These are phyloP conservation scores for Halocaridina rubra DNA, from an alignment of 2,888 invertebrate genomes.

Conservation along the genomic window DNA sequence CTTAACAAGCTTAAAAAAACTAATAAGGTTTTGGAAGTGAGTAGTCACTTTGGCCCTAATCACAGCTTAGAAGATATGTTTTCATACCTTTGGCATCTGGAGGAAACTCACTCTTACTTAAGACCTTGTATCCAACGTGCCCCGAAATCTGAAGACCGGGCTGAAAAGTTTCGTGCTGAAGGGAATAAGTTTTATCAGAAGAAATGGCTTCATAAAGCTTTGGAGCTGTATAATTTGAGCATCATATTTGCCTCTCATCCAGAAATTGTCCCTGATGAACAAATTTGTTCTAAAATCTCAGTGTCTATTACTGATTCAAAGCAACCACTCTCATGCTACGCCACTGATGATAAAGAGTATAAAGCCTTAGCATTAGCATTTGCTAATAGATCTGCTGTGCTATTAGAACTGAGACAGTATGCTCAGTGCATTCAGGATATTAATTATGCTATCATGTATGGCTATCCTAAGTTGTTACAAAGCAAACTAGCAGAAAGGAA, in stretches of 20 bases:
- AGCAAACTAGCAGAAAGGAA: constrained; percentile 52
- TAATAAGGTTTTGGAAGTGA: constrained; percentile 26
- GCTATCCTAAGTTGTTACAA: constrained; percentile 47
- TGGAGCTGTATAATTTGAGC: constrained; percentile 49
- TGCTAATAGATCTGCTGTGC: constrained; percentile 59
- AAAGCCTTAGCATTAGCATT: constrained; percentile 42
- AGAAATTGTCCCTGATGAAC: background rate
- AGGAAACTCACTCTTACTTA: constrained; percentile 10
- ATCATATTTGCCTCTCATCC: constrained; percentile 45
- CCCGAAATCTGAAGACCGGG: constrained; percentile 32
- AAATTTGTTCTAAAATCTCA: background rate
- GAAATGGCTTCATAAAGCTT: constrained; percentile 39
- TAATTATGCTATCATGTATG: constrained; percentile 36
- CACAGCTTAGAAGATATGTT: constrained; percentile 29
- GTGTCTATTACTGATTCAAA: background rate
- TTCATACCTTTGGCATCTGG: constrained; percentile 34
- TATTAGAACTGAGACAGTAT: constrained; percentile 46
- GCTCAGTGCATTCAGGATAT: constrained; percentile 46
- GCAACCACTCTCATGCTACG: too few species aligned
- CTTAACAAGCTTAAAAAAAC: constrained; percentile 4
- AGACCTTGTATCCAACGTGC: background rate
- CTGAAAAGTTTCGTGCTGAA: constrained; percentile 39
- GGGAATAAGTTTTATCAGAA: constrained; percentile 56
- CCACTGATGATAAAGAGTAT: background rate
- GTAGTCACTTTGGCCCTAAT: constrained; percentile 29